Base-by-base conservation (phyloP, 2,888 invertebrate species). In the Pollenia labialis region DNA sequence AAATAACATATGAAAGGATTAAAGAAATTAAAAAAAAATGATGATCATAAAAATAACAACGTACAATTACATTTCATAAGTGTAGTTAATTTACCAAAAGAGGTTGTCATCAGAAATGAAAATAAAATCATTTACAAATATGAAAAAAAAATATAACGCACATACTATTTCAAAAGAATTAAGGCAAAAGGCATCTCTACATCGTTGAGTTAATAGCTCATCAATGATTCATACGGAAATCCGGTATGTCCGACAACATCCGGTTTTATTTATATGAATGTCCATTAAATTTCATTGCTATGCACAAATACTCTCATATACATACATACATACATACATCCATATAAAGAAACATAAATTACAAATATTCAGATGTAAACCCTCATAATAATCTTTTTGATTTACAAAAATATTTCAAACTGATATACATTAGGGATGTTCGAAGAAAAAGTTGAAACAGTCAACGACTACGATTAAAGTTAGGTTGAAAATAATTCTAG, bases 211-310 rank as follows among this genome's bases (percentile, higher is more conserved):
- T 92, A 93, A 92, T 92, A 92, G 92, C 93, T 93, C 92, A 92
- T 92, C 93, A 92, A 92, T 93, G 92, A 92, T 92, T 92, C 92
- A 92, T 90, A 90, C 93, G 92, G 92, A 92, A 90, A 91, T 92
- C 93, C 92, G 92, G 91, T 90, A 91, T 92, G 92, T 91, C 91
- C 90, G 90, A 92, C 92, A 90, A 91, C 91, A 92, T 93, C 93
- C 93, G 92, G 90, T 92, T 62, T 50, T 80, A 80, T 87, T 83
- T 54, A 16, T 83, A 42, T 52, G 60, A 48, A 68, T 58, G 71
- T 68, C 44, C 12, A 69, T 10, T 64, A 18, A 18, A 16, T 18
- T 54, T 68, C 66, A 60, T 64, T 85, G 32, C 12, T 16, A 58
- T 18, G 40, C 56, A 42, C 18, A 42, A 46, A 69, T 44, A 60